Base-by-base conservation (phyloP, 2,797 vertebrate species). In the Rhynchotus rufescens region DNA sequence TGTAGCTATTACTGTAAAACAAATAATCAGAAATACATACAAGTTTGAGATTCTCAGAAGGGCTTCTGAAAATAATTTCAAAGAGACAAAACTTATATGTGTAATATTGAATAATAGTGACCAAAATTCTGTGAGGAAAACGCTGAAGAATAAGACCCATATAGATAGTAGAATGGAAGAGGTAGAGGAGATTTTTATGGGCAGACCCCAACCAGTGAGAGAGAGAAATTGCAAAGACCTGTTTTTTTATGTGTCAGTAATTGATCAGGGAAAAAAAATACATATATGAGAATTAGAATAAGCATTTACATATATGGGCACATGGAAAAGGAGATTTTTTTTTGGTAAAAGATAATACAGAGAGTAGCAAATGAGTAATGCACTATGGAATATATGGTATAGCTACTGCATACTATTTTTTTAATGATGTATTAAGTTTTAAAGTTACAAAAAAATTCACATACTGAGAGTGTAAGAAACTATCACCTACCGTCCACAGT, bases 1-100 rank as follows among this genome's bases (percentile, higher is more conserved):
- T 73, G 65, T 38, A 80, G 62, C 56, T 81, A 38, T 79, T 91
- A 61, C 56, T 80, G 45, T 88, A 96, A 93, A 88, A 93, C 77
- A 92, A 93, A 90, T 76, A 94, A 92, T 91, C 74, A 84, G 26
- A 74, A 86, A 92, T 45, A 91, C 12, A 6, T 34, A 16, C 42
- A 76, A 91, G 88, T 88, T n/a, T 84, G 82, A 60, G n/a, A 84
- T 86, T 86, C 78, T 87, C 78, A 51, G 74, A 93, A 95, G 57
- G 40, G n/a, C 34, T 80, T 80, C 51, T 21, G 40, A 89, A 93
- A 83, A 81, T 61, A 79, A 20, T 45, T 84, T 87, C 83, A 92
- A 86, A 49, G 59, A 34, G 72, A 52, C 59, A 71, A 92, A 92
- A 85, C n/a, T 64, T 82, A 86, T 38, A 64, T 81, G 93, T 90